phyloP scores from a whole-genome alignment of 2,113 vertebrate species.

The Callospermophilus lateralis region DNA sequence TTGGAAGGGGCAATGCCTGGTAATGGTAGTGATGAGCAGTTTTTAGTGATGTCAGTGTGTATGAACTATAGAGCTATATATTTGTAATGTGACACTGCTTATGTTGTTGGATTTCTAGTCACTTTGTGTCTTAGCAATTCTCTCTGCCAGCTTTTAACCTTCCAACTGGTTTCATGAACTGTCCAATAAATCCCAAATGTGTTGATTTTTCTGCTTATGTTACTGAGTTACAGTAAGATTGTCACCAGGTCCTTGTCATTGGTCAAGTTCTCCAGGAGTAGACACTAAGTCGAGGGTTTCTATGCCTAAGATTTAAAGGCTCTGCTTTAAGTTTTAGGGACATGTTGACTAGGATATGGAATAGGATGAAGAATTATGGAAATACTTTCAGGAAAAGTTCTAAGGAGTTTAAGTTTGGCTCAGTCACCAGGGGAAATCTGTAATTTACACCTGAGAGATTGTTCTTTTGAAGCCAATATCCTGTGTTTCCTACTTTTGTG shows the following conservation, averaged over 20 bases:
- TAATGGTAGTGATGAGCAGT: not conserved
- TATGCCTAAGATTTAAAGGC: not conserved
- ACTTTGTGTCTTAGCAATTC: not conserved
- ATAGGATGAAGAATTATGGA: not conserved
- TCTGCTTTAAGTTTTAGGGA: not conserved
- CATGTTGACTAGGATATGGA: not conserved
- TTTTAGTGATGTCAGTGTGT: not conserved
- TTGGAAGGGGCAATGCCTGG: not conserved
- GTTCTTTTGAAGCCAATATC: not conserved
- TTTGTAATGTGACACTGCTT: not conserved
- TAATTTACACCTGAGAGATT: not conserved
- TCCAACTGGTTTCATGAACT: not conserved
- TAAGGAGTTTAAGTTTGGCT: accelerated
- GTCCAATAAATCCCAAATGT: not conserved
- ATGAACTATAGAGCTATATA: not conserved
- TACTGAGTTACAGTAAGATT: not conserved
- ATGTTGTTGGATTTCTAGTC: not conserved
- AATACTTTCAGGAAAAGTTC: not conserved
- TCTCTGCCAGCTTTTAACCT: not conserved
- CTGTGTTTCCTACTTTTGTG: not conserved
- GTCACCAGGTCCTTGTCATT: not conserved
- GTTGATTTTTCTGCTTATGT: not conserved
- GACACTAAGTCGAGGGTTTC: not conserved
- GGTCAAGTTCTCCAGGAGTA: not conserved
- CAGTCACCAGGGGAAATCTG: not conserved